These are phyloP conservation scores for Anas bernieri DNA, from an alignment of 2,797 vertebrate genomes.

Conservation along the genomic window DNA sequence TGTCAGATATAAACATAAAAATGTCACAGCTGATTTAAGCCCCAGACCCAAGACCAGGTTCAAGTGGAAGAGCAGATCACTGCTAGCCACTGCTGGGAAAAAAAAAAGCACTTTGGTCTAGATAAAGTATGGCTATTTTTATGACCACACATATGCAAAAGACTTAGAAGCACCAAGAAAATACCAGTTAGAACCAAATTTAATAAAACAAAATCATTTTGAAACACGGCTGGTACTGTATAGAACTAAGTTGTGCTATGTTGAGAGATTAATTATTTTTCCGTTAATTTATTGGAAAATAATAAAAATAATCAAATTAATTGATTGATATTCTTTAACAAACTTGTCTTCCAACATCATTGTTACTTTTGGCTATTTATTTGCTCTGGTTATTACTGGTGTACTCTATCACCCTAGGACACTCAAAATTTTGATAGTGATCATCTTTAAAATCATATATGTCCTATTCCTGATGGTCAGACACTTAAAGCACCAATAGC, in stretches of 20 bases:
- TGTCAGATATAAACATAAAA: neutral
- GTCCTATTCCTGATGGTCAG: neutral
- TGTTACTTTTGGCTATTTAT: neutral
- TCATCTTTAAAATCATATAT: neutral
- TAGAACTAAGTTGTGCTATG: neutral
- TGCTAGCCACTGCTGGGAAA: neutral
- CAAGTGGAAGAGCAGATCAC: neutral
- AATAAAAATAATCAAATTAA: neutral
- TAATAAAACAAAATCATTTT: neutral
- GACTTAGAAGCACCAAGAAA: neutral
- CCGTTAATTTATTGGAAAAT: neutral
- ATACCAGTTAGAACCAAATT: neutral
- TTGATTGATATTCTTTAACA: neutral
- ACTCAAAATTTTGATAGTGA: neutral
- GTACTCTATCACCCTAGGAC: neutral
- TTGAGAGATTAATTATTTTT: neutral
- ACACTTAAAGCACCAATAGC: neutral
- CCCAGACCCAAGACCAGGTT: neutral
- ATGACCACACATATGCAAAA: neutral
- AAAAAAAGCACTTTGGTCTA: neutral
- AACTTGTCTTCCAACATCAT: neutral
- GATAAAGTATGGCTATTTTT: neutral
- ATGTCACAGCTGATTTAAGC: neutral
- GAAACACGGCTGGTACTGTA: fast-evolving
- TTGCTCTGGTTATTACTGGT: neutral